Evolutionary conservation across 2,113 vertebrate species (phyloP).

Genomic region (Lycaon pictus): DNA sequence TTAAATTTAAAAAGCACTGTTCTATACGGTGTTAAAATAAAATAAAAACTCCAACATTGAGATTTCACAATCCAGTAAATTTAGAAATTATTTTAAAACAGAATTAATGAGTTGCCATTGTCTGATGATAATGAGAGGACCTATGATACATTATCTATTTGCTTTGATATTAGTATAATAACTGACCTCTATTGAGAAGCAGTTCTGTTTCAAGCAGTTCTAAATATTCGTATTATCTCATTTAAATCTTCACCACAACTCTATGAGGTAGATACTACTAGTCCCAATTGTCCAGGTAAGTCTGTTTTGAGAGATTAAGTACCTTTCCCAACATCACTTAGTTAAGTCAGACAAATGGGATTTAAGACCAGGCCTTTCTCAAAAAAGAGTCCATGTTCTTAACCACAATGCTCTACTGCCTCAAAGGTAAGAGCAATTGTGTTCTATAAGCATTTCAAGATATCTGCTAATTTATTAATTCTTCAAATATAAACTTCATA

Average conservation of each 20-base stretch:
- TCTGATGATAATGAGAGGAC: not conserved
- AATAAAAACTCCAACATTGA: slow-evolving; percentile 39
- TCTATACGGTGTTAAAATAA: slow-evolving; percentile 49
- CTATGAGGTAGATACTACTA: not conserved
- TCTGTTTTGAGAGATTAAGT: not conserved
- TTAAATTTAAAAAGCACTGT: not conserved
- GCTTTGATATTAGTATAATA: slow-evolving; percentile 37
- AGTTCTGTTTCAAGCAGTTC: not conserved
- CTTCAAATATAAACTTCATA: not conserved
- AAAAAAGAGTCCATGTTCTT: not conserved
- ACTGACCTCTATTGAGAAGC: not conserved
- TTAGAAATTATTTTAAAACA: slow-evolving; percentile 62
- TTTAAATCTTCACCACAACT: not conserved
- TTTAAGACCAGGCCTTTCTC: not conserved
- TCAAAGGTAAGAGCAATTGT: not conserved
- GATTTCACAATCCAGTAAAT: slow-evolving; percentile 56
- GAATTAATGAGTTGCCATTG: not conserved
- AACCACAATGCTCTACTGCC: not conserved
- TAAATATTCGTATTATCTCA: not conserved
- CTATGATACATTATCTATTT: not conserved
- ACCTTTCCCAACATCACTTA: slow-evolving; percentile 16
- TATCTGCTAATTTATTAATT: not conserved
- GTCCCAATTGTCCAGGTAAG: not conserved
- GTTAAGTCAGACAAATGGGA: not conserved
- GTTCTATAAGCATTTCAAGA: not conserved